These are phyloP conservation scores for Junonia oenone DNA, from an alignment of 2,888 invertebrate species.

Conservation along the genomic window DNA sequence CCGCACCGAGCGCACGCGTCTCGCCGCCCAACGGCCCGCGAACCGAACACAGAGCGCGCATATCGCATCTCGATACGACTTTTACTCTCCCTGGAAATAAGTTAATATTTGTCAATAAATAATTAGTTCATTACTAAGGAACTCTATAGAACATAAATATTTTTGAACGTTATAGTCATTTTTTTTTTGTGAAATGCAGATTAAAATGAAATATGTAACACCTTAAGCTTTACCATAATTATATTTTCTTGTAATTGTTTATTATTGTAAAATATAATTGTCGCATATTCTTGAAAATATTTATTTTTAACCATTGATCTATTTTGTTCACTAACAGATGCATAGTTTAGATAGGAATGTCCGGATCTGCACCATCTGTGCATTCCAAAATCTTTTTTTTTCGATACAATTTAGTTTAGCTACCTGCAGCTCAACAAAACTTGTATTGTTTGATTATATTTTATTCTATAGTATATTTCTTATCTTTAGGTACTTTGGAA, in stretches of 20 bases:
- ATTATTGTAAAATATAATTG: not conserved
- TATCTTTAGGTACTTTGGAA: no score
- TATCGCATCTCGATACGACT: constrained; percentile 81
- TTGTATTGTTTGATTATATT: constrained; percentile 46
- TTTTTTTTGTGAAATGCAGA: no score
- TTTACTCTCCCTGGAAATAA: constrained; percentile 71
- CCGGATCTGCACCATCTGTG: constrained; percentile 71
- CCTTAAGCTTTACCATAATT: no score
- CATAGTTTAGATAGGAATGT: constrained; percentile 47
- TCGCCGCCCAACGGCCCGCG: constrained; percentile 90
- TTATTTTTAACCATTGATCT: not conserved
- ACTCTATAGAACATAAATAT: no score
- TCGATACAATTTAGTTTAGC: constrained; percentile 52
- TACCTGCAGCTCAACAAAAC: constrained; percentile 65
- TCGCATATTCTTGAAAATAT: not conserved
- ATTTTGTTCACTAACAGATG: constrained; percentile 8
- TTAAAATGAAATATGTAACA: no score
- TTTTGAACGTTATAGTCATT: no score
- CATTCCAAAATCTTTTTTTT: constrained; percentile 65
- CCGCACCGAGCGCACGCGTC: constrained; percentile 82
- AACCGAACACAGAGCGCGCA: constrained; percentile 89
- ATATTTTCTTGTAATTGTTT: no score
- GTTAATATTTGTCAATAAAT: no score
- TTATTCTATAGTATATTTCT: no score
- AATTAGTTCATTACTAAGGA: not conserved